Percentiles rank a stretch among this genome's conserved stretches.
phyloP scores from a whole-genome alignment of 1,140 invertebrate species.

The Ylistrum balloti region DNA sequence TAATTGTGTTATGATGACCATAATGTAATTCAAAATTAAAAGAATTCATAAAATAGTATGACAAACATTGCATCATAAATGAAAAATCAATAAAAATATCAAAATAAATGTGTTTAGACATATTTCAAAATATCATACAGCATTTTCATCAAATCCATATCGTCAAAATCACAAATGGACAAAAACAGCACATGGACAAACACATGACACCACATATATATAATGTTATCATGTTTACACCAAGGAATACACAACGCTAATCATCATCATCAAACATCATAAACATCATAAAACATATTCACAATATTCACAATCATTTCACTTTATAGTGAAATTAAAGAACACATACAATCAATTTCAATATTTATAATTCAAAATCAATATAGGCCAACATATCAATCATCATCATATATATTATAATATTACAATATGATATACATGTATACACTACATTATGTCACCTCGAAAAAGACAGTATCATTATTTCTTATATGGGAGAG shows the following conservation, averaged over 20 bases:
- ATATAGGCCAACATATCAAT: neutral
- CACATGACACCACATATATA: neutral
- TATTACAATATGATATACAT: neutral
- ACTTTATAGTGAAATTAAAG: too few species aligned
- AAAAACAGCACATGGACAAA: neutral
- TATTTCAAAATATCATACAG: too few species aligned
- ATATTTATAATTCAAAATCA: neutral
- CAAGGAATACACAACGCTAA: constrained; percentile 18
- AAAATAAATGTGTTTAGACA: neutral
- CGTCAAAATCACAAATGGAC: too few species aligned
- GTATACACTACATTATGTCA: too few species aligned
- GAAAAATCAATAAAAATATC: neutral
- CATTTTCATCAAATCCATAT: neutral
- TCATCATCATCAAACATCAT: neutral
- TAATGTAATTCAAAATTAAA: too few species aligned
- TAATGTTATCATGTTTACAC: neutral
- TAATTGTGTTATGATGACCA: too few species aligned
- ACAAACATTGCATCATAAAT: too few species aligned
- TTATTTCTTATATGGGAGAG: neutral
- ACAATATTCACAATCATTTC: neutral
- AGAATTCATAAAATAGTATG: too few species aligned
- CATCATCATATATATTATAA: neutral
- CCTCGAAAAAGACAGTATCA: neutral
- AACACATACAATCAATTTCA: neutral
- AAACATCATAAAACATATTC: neutral